Conservation (phyloP, 2,888 invertebrate species). For the Drosophila borealis region DNA sequence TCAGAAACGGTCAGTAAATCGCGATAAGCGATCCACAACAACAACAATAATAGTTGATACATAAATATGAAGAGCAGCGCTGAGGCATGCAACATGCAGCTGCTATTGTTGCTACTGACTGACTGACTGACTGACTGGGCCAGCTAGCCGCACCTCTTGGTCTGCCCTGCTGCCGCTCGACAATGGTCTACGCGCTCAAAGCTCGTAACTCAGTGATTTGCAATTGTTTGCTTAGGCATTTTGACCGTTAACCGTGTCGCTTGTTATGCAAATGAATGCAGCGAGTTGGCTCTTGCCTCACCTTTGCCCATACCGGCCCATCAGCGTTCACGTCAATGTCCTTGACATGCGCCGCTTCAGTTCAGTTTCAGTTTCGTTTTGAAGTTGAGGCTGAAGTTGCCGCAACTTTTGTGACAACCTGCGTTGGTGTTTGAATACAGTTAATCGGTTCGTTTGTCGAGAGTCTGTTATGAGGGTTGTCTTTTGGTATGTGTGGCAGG, state of each 20-base stretch:
- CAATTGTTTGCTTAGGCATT: slow-evolving; percentile 61
- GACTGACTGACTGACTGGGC: slow-evolving; percentile 19
- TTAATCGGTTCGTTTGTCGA: slow-evolving; percentile 1
- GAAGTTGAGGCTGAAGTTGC: slow-evolving; percentile 20
- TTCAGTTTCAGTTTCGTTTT: slow-evolving; percentile 1
- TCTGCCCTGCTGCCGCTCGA: slow-evolving; percentile 11
- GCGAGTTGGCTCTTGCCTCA: slow-evolving; percentile 30
- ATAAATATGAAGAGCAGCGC: slow-evolving; percentile 57
- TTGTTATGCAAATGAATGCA: slow-evolving; percentile 65
- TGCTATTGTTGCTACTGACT: slow-evolving; percentile 11
- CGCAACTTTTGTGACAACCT: slow-evolving; percentile 25
- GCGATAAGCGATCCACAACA: slow-evolving; percentile 36
- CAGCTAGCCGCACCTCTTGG: slow-evolving; percentile 32
- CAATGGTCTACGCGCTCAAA: slow-evolving; percentile 27
- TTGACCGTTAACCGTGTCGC: slow-evolving; percentile 38
- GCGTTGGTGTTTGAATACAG: slow-evolving; percentile 28
- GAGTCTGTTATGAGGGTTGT: neutral
- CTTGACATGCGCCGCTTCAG: slow-evolving; percentile 51
- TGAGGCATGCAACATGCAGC: slow-evolving; percentile 47
- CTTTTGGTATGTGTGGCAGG: slow-evolving; percentile 9
- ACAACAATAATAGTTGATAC: slow-evolving; percentile 5
- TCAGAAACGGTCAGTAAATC: slow-evolving; percentile 35
- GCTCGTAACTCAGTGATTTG: slow-evolving; percentile 39
- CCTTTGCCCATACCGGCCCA: slow-evolving; percentile 48
- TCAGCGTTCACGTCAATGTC: slow-evolving; percentile 42